Base-by-base conservation (phyloP, 2,888 invertebrate genomes). In the Drosophila cyrtoloma region DNA sequence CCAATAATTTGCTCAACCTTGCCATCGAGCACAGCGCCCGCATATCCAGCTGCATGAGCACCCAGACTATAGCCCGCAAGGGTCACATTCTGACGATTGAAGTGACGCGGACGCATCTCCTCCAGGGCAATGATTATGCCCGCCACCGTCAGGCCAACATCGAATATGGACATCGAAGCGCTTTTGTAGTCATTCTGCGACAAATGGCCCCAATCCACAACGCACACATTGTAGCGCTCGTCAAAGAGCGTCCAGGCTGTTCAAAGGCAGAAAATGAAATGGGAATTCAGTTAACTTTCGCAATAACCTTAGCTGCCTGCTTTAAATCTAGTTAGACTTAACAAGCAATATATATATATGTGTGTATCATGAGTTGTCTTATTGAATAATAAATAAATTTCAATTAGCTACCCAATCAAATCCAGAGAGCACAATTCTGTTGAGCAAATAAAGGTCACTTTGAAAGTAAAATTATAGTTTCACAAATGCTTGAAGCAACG, bases 41-140 rank as follows among this genome's bases (percentile, higher is more conserved):
- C 91, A 81, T 91, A 92, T 1, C 93, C 93, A 9, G 92, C 93
- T 3, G 93, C 93, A 88, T 93, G 93, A 32, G 93, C 93, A 5
- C 93, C 93, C 64, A 93, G 80, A 65, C 93, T 93, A 39, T 93
- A 93, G 12, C 93, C 93, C 19, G 93, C 92, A 22, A 93, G 67
- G 35, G 93, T 93, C 5, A 93, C 91, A 75, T 92, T 91, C 59
- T 77, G 77, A 0, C 92, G 91, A 39, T 86, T 53, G 47, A 93
- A 92, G 44, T 87, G 76, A 14, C 70, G 69, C 4, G 88, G 82
- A 0, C 81, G 84, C 58, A 92, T 64, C 7, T 84, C 71, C 79
- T 93, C 93, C 60, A 93, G 75, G 32, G 91, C 89, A 77, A 90
- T 86, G 52, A 93, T 91, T 35, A 93, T 92, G 19, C 90, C 91